These are phyloP conservation scores for Oreortyx pictus DNA, from an alignment of 2,797 vertebrate species.

Conservation along the genomic window DNA sequence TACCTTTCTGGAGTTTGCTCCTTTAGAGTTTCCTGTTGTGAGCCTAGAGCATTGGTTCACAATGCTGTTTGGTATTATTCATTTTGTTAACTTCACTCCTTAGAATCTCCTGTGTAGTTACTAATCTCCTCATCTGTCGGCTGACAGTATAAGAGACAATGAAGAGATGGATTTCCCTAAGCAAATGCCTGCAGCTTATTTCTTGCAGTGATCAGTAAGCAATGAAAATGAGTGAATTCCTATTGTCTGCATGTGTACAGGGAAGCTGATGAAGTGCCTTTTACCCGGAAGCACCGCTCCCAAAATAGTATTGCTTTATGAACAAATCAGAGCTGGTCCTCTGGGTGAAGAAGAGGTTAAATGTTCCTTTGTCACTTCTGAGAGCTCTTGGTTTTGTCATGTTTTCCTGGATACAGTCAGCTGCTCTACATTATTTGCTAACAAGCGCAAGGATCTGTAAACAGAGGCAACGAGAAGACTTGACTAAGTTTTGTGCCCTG, in stretches of 20 bases:
- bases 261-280: not conserved
- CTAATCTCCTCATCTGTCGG: not conserved
- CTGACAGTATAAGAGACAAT: accelerated
- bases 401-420: slow-evolving; percentile 21
- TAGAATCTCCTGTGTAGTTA: not conserved
- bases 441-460: not conserved
- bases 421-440: not conserved
- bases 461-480: not conserved
- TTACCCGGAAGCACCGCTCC: not conserved
- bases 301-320: not conserved
- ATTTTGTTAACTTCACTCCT: no score
- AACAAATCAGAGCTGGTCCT: not conserved
- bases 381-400: not conserved
- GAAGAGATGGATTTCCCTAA: not conserved
- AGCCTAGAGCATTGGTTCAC: no score
- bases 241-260: not conserved
- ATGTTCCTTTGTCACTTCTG: not conserved
- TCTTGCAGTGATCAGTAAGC: not conserved
- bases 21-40: no score
- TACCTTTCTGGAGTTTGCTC: no score
- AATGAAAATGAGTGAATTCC: not conserved
- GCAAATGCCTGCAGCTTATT: accelerated
- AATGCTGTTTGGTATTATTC: no score
- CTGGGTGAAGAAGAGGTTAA: slow-evolving; percentile 27
- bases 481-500: not conserved